Base-by-base conservation (phyloP, 2,888 invertebrate genomes). In the Hedychridium roseum region DNA sequence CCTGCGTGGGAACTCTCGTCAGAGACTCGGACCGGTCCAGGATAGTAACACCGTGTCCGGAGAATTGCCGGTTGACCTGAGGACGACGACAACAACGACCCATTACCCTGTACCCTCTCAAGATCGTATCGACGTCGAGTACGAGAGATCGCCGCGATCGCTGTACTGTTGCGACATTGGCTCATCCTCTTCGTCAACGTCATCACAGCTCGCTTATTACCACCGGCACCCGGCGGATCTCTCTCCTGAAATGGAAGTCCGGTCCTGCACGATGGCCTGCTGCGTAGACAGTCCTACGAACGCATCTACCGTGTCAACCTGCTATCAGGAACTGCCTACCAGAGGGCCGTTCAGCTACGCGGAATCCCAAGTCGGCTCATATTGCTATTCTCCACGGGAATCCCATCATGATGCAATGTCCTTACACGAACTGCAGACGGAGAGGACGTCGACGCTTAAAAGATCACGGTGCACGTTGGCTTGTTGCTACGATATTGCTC, bases 51-150 rank as follows among this genome's bases (percentile, higher is more conserved):
- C 44, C 45, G 32, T 46, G 50, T 54, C 58, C 52, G 48, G 51
- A 46, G 75, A 74, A n/a, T 61, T 66, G 11, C 70, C 76, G 7
- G 73, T 78, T 3, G 78, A 78, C 50, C 53, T 78, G 16, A 65
- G 73, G 20, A 74, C 71, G 54, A 65, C 50, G 39, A 23, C 18
- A 16, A 21, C 11, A 7, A 32, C 20, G 47, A 63, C 37, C 69
- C 69, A 54, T 59, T 67, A 41, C 63, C 66, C 54, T 42, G 66
- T 32, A 58, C 66, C 43, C 50, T 49, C 49, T 15, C 54, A 52
- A 3, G 62, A 59, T 40, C 53, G 58, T 26, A 62, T 62, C 46
- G 74, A 76, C 38, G 47, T 54, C 4, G 74, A 74, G 36, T 48
- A 66, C 27, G 67, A 69, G 36, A 52, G 50, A 23, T 60, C 60